Evolutionary conservation across 23 tunicate species (phyloP), one percentile per base, ranked within the genome.

Genomic region (Oikopleura dioica): DNA sequence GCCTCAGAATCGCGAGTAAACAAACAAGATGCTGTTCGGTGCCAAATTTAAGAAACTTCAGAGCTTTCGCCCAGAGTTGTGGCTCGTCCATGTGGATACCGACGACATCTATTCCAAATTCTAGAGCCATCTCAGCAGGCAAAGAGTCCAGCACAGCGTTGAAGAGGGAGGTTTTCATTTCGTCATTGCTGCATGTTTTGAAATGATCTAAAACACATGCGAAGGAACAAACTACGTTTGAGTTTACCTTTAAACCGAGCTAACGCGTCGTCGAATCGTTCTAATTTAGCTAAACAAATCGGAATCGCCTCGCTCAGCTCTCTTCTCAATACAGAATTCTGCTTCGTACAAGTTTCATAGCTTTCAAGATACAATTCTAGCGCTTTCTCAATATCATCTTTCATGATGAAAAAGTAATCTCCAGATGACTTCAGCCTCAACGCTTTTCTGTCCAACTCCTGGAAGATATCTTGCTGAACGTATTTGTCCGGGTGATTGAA

Each of bases 281-380:
- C 72, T 2, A 63, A 28, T 24, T 5, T 21, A 23, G 72, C 72
- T 28, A 63, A 28, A 63, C 72, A 63, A 31, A 63, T 63, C 30
- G 72, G 72, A 63, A 63, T 63, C 33, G 26, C 29, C 26, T 63
- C 72, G 4, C 33, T 31, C 32, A 63, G 2, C 33, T 63, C 72
- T 63, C 72, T 24, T 63, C 72, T 23, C 72, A 63, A 63, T 12
- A 63, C 72, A 23, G 72, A 12, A 63, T 63, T 63, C 2, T 31
- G 30, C 5, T 21, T 28, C 33, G 72, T 63, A 21, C 16, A 23
- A 31, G 26, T 4, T 28, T 24, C 32, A 63, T 12, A 28, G 2
- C 30, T 2, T 16, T 16, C 5, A 2, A 12, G 4, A 28, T 63
- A 63, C 16, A 24, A 63, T 63, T 63, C 33, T 2, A 63, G 72